These are phyloP conservation scores for Lycocerus yunnanus DNA, from an alignment of 2,888 invertebrate genomes.

Conservation along the genomic window DNA sequence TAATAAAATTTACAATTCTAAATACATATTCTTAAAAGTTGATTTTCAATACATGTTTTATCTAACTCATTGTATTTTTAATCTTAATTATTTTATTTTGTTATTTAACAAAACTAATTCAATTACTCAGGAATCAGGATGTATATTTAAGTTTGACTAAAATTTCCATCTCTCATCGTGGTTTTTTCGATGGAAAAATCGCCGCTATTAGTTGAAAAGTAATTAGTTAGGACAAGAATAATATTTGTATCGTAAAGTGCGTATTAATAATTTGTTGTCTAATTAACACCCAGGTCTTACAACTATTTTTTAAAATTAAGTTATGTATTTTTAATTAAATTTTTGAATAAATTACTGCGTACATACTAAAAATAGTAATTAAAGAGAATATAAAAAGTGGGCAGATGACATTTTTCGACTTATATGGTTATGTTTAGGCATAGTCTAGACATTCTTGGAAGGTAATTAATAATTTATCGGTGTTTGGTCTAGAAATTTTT, in stretches of 20 bases:
- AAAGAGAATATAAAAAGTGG: background rate
- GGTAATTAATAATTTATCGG: conserved; percentile 21
- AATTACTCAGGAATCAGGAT: too few relatives aligned
- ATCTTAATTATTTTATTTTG: too few relatives aligned
- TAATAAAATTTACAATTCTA: too few relatives aligned
- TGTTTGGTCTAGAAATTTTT: conserved; percentile 11
- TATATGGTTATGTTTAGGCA: background rate
- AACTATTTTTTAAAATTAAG: background rate
- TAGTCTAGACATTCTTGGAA: background rate
- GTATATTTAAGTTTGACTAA: too few relatives aligned
- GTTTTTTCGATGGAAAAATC: background rate
- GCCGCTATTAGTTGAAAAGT: background rate
- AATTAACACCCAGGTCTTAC: background rate
- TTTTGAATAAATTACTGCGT: background rate
- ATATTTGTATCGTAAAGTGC: background rate
- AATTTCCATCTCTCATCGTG: too few relatives aligned
- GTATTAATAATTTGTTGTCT: background rate
- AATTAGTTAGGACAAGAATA: background rate
- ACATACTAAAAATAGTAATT: background rate
- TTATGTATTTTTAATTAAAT: background rate
- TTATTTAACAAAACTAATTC: too few relatives aligned
- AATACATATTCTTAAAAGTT: too few relatives aligned
- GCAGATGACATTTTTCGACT: conserved; percentile 4
- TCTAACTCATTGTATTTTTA: too few relatives aligned
- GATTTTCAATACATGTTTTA: too few relatives aligned